Evolutionary conservation across 1,140 invertebrate species (phyloP).

Genomic region (Pachypeltis micranthus): DNA sequence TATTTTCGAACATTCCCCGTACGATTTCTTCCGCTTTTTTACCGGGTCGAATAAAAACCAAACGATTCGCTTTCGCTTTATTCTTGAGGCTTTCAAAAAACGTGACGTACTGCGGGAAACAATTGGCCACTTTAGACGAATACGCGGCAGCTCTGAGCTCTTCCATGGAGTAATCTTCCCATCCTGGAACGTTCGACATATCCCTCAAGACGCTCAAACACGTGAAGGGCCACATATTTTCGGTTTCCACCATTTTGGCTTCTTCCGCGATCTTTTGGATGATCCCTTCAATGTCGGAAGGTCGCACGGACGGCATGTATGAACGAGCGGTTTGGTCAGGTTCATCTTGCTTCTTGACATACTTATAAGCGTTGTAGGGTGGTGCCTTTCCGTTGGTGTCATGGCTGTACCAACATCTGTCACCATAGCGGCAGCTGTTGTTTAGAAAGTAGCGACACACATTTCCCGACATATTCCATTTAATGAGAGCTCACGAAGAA

Average conservation of each 20-base stretch:
- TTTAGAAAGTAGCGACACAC: slow-evolving; percentile 16
- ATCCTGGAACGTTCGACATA: slow-evolving; percentile 17
- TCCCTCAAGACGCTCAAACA: slow-evolving; percentile 11
- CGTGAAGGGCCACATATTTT: slow-evolving; percentile 20
- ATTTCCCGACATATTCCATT: not conserved
- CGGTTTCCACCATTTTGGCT: slow-evolving; percentile 5
- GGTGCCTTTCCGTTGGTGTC: not conserved
- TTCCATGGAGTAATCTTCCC: slow-evolving; percentile 21
- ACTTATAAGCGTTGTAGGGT: not conserved
- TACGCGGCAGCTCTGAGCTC: slow-evolving; percentile 21
- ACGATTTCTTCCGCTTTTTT: not conserved
- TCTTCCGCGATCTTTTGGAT: slow-evolving; percentile 5
- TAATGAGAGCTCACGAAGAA: no score
- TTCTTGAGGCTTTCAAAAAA: not conserved
- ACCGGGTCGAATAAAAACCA: not conserved
- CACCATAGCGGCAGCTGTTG: slow-evolving; percentile 14
- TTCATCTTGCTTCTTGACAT: not conserved
- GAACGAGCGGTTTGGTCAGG: no score
- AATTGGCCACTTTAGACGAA: slow-evolving; percentile 2
- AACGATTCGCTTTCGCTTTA: not conserved
- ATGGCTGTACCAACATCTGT: slow-evolving; percentile 6
- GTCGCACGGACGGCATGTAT: not conserved
- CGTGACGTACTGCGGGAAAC: slow-evolving; percentile 13
- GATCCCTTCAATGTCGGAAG: not conserved
- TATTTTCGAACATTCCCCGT: not conserved